Evolutionary conservation across 2,888 invertebrate genomes (phyloP).

Genomic region (Apodemia mormo): DNA sequence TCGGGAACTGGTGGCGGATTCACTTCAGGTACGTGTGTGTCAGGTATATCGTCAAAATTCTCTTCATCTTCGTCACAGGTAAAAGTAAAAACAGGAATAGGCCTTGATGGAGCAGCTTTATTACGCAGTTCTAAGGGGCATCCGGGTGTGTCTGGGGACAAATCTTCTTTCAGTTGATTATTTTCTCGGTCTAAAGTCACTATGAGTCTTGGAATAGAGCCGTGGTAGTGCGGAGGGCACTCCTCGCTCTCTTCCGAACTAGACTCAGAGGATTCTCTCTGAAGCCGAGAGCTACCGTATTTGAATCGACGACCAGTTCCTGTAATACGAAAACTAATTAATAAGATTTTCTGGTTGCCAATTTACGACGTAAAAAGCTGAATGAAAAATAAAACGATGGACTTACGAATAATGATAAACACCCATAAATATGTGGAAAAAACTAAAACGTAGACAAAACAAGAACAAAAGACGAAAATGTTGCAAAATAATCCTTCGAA

Average conservation of each 20-base stretch:
- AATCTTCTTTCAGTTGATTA: slow-evolving; percentile 62
- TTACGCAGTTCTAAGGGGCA: slow-evolving; percentile 58
- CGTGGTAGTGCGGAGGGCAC: slow-evolving; percentile 60
- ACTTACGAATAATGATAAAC: slow-evolving; percentile 21
- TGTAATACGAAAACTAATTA: slow-evolving; percentile 54
- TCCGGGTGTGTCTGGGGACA: slow-evolving; percentile 68
- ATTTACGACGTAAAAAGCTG: slow-evolving; percentile 24
- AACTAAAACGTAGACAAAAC: slow-evolving; percentile 24
- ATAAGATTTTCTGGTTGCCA: slow-evolving; percentile 29
- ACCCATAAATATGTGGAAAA: slow-evolving; percentile 8
- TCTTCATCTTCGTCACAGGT: slow-evolving; percentile 73
- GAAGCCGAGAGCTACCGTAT: slow-evolving; percentile 54
- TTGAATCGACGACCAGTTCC: slow-evolving; percentile 62
- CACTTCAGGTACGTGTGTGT: slow-evolving; percentile 45
- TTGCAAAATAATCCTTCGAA: slow-evolving; percentile 28
- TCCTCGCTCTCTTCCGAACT: slow-evolving; percentile 70
- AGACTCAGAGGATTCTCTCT: slow-evolving; percentile 69
- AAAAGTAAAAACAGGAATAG: slow-evolving; percentile 70
- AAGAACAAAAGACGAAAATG: slow-evolving; percentile 28
- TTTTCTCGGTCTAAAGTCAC: slow-evolving; percentile 69
- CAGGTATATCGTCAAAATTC: slow-evolving; percentile 43
- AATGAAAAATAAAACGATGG: slow-evolving; percentile 27
- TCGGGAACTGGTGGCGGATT: slow-evolving; percentile 54
- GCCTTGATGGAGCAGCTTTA: slow-evolving; percentile 45
- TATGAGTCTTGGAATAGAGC: slow-evolving; percentile 70